Base-by-base conservation (phyloP, 2,113 vertebrate species). In the Sminthopsis crassicaudata region DNA sequence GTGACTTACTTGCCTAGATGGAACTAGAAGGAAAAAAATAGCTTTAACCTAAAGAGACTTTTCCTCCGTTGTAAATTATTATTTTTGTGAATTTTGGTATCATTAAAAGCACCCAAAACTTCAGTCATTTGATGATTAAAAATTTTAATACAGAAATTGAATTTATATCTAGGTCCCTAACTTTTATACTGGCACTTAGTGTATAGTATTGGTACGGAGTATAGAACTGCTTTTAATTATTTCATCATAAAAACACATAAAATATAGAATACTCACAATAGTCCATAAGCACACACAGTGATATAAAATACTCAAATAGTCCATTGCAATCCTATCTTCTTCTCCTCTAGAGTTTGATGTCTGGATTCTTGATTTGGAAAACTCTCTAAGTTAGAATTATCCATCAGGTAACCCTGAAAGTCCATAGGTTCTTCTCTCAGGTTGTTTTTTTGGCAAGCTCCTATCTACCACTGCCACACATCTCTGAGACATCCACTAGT, bases 11-110 rank as follows among this genome's bases (percentile, higher is more conserved):
- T 23, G 8, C 3, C 0, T 19, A 93, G 2, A 67, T 22, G 23
- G 54, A 91, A 94, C n/a, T 23, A 90, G 89, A 8, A 92, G 42
- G 26, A 93, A 91, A 91, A 93, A 93, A 94, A 92, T 89, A 67
- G 52, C 54, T 11, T 95, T 95, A 60, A 30, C 5, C 7, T 54
- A 50, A 22, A 14, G 92, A 91, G 89, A 8, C 26, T 67, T 67
- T 3, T 42, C 26, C 46, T 51, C 60, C 95, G 25, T 88, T 27
- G 12, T 76, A 51, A 84, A 84, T 12, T n/a, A 48, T 92, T 90
- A 9, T 27, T 60, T 92, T 16, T 48, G 93, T 84, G 51, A 96
- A 90, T 89, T 92, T 42, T 24, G 53, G 8, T 50, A 52, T 89
- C 42, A n/a, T 27, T 0, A 46, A 57, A 55, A 90, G 53, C 22